Base-by-base conservation (phyloP, 1,140 invertebrate genomes). In the Bombus picipes region DNA sequence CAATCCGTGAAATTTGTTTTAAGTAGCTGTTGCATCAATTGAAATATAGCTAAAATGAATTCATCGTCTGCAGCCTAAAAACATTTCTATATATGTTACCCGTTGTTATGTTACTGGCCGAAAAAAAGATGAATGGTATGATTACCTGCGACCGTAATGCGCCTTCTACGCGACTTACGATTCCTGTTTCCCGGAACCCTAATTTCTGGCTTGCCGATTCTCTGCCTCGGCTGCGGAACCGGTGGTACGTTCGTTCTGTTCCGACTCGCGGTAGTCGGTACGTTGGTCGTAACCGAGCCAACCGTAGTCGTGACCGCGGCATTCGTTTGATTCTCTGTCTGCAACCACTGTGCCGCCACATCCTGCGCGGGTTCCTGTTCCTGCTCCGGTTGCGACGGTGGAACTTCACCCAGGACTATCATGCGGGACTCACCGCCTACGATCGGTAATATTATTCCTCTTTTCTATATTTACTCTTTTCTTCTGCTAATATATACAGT, bases 111-210 rank as follows among this genome's bases (percentile, higher is more conserved):
- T 41, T 41, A 22, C 53, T 39, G 85, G 41, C 25, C 73, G 77
- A 86, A 78, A 66, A 75, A 87, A 75, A 85, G 81, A 91, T 91
- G 88, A 91, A 86, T 88, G 88, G 85, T 85, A 93, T 93, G 94
- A 94, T 94, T 94, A 94, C 94, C 94, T 95, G 94, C 82, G 80
- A 92, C 92, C 91, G 90, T 94, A 94, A 94, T 91, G 89, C 92
- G 93, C 91, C 94, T 94, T 93, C 93, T 94, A 92, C 92, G 92
- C 87, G 93, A 94, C 94, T 95, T 94, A 95, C 94, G 93, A 92
- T 94, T 95, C 91, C 93, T 91, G 89, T 86, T 90, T 86, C 88
- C 90, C 81, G 93, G 85, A 34, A 90, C 87, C 85, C 92, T 92
- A 74, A 82, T 76, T 25, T 93, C 92, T 59, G 81, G 79, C 39